A percentile compares a stretch with the other conserved stretches of the same genome.
Evolutionary conservation across 2,113 vertebrate genomes (phyloP).

Genomic region (Thymallus thymallus): DNA sequence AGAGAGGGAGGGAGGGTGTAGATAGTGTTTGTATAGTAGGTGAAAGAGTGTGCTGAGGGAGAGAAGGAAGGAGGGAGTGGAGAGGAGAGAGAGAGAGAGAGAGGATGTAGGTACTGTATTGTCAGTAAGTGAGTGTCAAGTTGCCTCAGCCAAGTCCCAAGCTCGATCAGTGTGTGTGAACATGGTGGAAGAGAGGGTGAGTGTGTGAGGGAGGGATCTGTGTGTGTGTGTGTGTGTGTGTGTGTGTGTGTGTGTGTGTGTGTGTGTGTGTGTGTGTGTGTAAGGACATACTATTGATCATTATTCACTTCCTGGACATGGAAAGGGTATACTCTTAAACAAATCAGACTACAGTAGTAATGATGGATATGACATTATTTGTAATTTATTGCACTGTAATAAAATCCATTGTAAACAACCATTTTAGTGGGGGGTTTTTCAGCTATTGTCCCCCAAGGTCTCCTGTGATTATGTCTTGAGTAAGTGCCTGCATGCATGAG

Average conservation of each 20-base stretch:
- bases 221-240: conserved; percentile 30
- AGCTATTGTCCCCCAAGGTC: not conserved
- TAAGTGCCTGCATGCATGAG: too few species aligned
- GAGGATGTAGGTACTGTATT: not conserved
- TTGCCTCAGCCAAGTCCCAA: conserved; percentile 18
- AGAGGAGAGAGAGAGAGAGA: not conserved
- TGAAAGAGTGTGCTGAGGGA: conserved; percentile 87
- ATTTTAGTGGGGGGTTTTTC: too few species aligned
- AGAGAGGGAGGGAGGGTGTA: not conserved
- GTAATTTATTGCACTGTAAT: conserved; percentile 71
- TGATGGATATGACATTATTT: conserved; percentile 24
- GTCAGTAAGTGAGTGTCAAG: not conserved
- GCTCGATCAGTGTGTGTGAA: conserved; percentile 2
- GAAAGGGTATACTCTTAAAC: conserved; percentile 1
- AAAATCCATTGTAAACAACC: conserved; percentile 40
- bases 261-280: too few species aligned
- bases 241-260: conserved; percentile 17
- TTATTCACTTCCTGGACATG: not conserved
- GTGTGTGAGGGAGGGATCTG: conserved; percentile 13
- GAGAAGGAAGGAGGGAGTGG: not conserved
- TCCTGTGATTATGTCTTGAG: not conserved
- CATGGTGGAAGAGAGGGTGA: not conserved
- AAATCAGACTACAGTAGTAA: conserved; percentile 38
- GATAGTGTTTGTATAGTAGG: conserved; percentile 41
- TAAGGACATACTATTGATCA: too few species aligned